Conservation (phyloP, 2,888 invertebrate genomes). For the Parnassius smintheus region DNA sequence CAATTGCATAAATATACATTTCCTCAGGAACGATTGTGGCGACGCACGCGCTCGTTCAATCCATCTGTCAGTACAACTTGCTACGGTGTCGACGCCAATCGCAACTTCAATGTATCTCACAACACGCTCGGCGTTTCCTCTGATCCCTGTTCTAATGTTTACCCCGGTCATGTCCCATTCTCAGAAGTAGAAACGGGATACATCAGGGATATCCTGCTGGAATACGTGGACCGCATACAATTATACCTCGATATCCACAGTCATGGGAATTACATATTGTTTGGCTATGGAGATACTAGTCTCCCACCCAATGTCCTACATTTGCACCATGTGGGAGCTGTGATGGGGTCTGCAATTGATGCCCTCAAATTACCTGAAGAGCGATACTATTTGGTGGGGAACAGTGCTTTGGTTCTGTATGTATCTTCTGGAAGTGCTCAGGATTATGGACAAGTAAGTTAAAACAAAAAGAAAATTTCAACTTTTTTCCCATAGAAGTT, state of each 20-base stretch:
- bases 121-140: conserved; percentile 44
- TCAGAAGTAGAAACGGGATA: conserved; percentile 83
- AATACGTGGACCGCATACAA: conserved; percentile 42
- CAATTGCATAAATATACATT: too few species aligned
- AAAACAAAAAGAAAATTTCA: background rate
- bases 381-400: conserved; percentile 49
- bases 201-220: conserved; percentile 76
- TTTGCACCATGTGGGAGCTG: conserved; percentile 46
- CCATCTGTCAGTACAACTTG: conserved; percentile 39
- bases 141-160: conserved; percentile 80
- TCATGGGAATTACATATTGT: conserved; percentile 83
- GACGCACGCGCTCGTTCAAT: conserved; percentile 43
- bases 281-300: conserved; percentile 79
- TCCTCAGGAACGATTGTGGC: conserved; percentile 16
- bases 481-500: too few species aligned
- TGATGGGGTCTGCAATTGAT: conserved; percentile 56
- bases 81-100: conserved; percentile 51
- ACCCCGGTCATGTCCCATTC: conserved; percentile 80
- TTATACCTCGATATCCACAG: conserved; percentile 84
- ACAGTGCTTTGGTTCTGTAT: conserved; percentile 49
- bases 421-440: conserved; percentile 52
- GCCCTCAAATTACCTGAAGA: conserved; percentile 42
- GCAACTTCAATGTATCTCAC: conserved; percentile 51
- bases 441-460: conserved; percentile 52
- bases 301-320: conserved; percentile 40